Base-by-base conservation (phyloP, 2,797 vertebrate species). In the Sphenopsis melanotis region DNA sequence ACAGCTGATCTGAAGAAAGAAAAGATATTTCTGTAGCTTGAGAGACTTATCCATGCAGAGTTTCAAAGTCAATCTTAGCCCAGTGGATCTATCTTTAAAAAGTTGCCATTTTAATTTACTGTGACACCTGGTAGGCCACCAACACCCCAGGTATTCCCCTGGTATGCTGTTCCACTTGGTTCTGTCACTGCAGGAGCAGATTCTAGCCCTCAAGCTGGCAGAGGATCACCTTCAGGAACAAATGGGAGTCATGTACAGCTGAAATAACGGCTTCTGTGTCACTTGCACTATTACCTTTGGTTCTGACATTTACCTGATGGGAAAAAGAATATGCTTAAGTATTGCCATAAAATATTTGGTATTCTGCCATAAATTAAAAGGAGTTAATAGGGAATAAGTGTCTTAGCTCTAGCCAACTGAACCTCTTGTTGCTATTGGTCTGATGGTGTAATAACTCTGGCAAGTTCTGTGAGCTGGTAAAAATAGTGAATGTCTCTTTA, bases 151-250 rank as follows among this genome's bases (percentile, higher is more conserved):
- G 15, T 66, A 39, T 83, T 72, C 34, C 50, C 21, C 6, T 70
- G 16, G 32, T 53, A 2, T 13, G 12, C 39, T 11, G 3, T 53
- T 66, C 69, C 59, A 3, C 32, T 84, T 37, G 0, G 0, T 77
- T 80, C n/a, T 15, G 23, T 89, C 78, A 8, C 37, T 9, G 27
- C 32, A 41, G 44, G 29, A 86, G 55, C 37, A 64, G 23, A 26
- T 42, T 76, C 16, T 42, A 39, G 18, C 13, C 27, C 47, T 66
- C 4, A 34, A 24, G 39, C 12, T 52, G n/a, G 22, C 8, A 20
- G 47, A 83, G 71, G 41, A 71, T 78, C 41, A 17, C 19, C 23
- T 59, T 4, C 4, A 7, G 37, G 18, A 83, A 12, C 46, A 61
- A 87, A n/a, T 1, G 1, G 24, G 37, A 68, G 59, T 36, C 34